Conservation (phyloP, 2,888 invertebrate species). For the Horisme vitalbata region DNA sequence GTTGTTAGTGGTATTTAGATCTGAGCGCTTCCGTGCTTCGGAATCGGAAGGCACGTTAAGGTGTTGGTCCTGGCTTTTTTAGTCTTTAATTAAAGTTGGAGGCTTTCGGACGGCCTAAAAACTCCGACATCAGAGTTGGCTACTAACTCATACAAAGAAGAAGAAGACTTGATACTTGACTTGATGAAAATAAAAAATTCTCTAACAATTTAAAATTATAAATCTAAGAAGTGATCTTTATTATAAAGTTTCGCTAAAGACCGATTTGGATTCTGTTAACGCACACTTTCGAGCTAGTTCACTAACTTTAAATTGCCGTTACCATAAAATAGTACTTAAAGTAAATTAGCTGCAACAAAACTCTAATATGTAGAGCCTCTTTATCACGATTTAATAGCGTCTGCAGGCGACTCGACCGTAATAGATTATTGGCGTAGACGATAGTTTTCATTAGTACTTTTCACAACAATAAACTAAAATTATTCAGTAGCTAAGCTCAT, state of each 20-base stretch:
- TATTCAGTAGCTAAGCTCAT: slow-evolving; percentile 10
- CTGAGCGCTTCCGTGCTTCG: too few species aligned
- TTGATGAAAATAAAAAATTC: too few species aligned
- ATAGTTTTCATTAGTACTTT: slow-evolving; percentile 61
- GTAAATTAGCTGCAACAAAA: slow-evolving; percentile 32
- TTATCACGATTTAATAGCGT: slow-evolving; percentile 46
- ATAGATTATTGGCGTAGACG: slow-evolving; percentile 54
- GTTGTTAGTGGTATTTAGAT: too few species aligned
- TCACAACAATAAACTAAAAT: neutral
- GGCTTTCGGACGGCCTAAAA: too few species aligned
- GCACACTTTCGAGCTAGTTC: slow-evolving; percentile 11
- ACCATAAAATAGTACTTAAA: slow-evolving; percentile 26
- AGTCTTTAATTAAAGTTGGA: too few species aligned
- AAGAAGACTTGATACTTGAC: too few species aligned
- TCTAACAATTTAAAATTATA: too few species aligned
- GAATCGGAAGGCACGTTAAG: too few species aligned
- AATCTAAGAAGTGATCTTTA: neutral
- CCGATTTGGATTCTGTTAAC: slow-evolving; percentile 12
- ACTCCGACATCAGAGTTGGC: too few species aligned
- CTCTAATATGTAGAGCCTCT: slow-evolving; percentile 33
- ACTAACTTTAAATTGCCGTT: slow-evolving; percentile 15
- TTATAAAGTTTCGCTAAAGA: neutral
- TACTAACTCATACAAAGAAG: too few species aligned
- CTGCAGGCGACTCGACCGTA: slow-evolving; percentile 57
- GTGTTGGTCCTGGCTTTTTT: too few species aligned